Evolutionary conservation across 2,888 invertebrate genomes (phyloP).

Genomic region (Poecilobothrus nobilitatus): DNA sequence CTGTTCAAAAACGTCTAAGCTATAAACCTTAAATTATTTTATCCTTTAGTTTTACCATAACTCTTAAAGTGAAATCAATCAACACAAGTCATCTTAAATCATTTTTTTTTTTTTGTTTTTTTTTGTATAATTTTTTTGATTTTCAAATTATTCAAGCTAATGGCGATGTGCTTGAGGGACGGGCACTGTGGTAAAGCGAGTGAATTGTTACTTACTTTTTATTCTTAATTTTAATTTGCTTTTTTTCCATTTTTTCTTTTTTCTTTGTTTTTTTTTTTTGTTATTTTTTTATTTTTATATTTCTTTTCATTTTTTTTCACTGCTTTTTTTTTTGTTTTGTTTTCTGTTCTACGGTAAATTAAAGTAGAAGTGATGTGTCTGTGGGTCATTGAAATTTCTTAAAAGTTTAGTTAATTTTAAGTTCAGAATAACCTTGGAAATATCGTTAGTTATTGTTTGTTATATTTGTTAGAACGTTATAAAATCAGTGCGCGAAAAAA

Average conservation of each 20-base stretch:
- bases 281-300: not conserved
- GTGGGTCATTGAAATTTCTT: not conserved
- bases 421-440: conserved; percentile 4
- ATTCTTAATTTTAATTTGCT: too few species aligned
- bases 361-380: conserved; percentile 4
- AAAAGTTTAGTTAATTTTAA: not conserved
- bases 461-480: not conserved
- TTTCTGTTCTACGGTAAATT: not conserved
- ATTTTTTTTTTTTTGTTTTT: too few species aligned
- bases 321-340: not conserved
- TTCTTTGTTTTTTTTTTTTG: not conserved
- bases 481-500: not conserved
- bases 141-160: not conserved
- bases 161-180: not conserved
- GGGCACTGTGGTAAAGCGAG: not conserved
- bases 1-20: too few species aligned
- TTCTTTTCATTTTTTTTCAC: too few species aligned
- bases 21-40: too few species aligned
- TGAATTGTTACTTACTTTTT: not conserved
- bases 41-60: too few species aligned
- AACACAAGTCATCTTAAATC: too few species aligned
- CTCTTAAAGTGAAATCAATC: too few species aligned
- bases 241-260: too few species aligned
- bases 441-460: not conserved
- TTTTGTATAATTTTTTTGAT: too few species aligned